Conservation (phyloP, 2,113 vertebrate species). For the Shinisaurus crocodilurus region DNA sequence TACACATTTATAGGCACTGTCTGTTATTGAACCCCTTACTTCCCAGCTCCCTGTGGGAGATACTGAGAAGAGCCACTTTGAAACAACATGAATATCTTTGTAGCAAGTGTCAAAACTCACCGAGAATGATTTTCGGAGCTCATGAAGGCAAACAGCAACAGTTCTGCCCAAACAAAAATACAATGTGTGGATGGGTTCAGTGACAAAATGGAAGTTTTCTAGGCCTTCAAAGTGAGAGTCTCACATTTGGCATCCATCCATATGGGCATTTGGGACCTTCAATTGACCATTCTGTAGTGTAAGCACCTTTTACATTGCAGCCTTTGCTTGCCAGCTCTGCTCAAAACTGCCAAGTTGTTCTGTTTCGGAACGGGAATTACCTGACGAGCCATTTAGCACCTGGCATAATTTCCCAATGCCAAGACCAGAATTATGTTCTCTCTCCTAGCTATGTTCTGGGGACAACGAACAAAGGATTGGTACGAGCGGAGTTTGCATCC, state of each 20-base stretch:
- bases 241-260: too few relatives aligned
- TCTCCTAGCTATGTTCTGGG: neutral
- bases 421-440: neutral
- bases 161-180: neutral
- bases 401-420: conserved; percentile 2
- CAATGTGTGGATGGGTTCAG: neutral
- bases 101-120: too few relatives aligned
- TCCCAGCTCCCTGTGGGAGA: neutral
- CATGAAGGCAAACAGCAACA: neutral
- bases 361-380: conserved; percentile 2
- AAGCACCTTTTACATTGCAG: neutral
- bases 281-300: neutral
- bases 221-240: neutral
- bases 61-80: neutral
- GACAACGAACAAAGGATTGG: neutral
- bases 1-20: neutral
- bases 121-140: neutral
- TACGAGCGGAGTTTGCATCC: neutral
- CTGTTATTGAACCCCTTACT: neutral
- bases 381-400: conserved; percentile 26
- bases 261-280: neutral
- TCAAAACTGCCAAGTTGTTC: neutral
- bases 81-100: neutral
- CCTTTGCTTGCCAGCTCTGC: neutral
- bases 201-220: neutral